Evolutionary conservation across 2,797 vertebrate genomes (phyloP), one percentile per base, ranked within the genome.

Genomic region (Neosilurus mollespiculum): DNA sequence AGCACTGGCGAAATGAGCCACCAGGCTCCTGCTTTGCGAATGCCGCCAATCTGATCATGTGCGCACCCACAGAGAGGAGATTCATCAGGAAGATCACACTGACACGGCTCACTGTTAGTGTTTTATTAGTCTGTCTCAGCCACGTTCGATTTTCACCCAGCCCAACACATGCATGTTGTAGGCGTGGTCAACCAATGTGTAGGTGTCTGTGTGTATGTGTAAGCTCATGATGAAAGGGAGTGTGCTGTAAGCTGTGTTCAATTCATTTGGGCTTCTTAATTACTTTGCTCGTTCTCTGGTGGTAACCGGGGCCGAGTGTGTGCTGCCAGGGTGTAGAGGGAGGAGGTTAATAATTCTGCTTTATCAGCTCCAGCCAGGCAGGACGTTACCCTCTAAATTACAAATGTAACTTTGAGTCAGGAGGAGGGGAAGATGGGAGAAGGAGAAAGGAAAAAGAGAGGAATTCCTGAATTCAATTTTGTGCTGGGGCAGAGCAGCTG

Each of bases 391-490:
- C 94, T 94, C 97, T 96, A 97, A 96, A 97, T 97, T 97, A 96
- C 95, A 97, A 97, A 97, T 97, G 96, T 96, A 97, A 97, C 96
- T 97, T 97, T 96, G 94, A 93, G 94, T 95, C 93, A 82, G 86
- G 65, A 75, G 72, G 69, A 73, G 43, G 49, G 66, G 77, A 30
- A 77, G 84, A 79, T 30, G 43, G 75, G 70, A 93, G 94, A 90
- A 90, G 87, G 93, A 88, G 92, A 93, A 95, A 94, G 78, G 78
- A 24, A 85, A 90, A 94, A 94, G 95, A 93, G 94, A 95, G 94
- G 93, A 96, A 97, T 98, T 98, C 96, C 96, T 96, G 93, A 95
- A 95, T 96, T 94, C 95, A 95, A 93, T 97, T 97, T 96, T 96
- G 96, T 93, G 95, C 93, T 94, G 93, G 93, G 93, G 94, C 94